Conservation (phyloP, 2,888 invertebrate genomes). For the Ophonus ardosiacus region DNA sequence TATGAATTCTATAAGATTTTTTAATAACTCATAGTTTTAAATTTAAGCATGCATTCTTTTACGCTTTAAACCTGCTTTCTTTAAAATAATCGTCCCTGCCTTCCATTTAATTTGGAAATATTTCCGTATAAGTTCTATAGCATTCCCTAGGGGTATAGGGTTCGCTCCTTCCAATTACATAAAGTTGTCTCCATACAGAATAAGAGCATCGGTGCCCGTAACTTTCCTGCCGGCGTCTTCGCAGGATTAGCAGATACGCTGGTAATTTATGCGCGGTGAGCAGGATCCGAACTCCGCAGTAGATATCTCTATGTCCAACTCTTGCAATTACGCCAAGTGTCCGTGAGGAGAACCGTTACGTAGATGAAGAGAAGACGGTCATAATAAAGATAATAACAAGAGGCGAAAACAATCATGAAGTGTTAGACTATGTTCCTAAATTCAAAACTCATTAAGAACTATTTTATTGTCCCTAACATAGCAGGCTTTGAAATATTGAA, state of each 20-base stretch:
- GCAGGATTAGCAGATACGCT: conserved; percentile 37
- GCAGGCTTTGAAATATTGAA: too few relatives aligned
- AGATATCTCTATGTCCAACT: conserved; percentile 41
- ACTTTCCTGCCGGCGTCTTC: not conserved
- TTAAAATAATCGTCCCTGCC: not conserved
- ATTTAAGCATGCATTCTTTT: too few relatives aligned
- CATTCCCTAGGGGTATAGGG: conserved; percentile 23
- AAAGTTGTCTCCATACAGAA: conserved; percentile 39
- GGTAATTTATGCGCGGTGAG: conserved; percentile 58
- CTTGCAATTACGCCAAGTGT: not conserved
- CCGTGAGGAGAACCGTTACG: not conserved
- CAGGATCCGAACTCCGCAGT: conserved; percentile 42
- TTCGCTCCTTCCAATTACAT: conserved; percentile 46
- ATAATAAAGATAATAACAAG: not conserved
- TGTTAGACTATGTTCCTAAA: too few relatives aligned
- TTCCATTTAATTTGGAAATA: not conserved
- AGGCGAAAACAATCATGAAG: too few relatives aligned
- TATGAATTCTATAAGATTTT: too few relatives aligned
- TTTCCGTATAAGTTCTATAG: conserved; percentile 12
- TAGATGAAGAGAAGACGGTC: not conserved
- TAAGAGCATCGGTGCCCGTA: conserved; percentile 17
- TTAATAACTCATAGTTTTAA: too few relatives aligned
- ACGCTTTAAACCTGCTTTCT: not conserved
- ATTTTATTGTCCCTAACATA: too few relatives aligned
- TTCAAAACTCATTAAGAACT: too few relatives aligned